Evolutionary conservation across 1,140 invertebrate genomes (phyloP), one percentile per base, ranked within the genome.

Genomic region (Melitaea cinxia): DNA sequence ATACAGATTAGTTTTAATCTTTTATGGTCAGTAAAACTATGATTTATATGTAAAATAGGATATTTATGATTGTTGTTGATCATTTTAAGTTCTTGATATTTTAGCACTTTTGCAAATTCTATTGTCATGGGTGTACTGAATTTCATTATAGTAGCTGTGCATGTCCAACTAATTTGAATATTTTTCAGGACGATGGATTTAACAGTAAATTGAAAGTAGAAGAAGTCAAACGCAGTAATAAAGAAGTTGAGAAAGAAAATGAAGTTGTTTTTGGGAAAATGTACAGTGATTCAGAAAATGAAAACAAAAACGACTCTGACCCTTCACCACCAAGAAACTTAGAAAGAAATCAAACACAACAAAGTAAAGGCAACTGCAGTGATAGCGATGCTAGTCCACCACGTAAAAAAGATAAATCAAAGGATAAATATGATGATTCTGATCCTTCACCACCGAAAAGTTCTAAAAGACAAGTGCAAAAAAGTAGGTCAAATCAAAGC

Each of bases 281-380:
- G 88, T 90, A 89, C 65, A 90, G 88, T 64, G 88, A 90, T 58
- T 89, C 88, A 0, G 88, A 90, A 63, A 85, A 90, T 71, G 84
- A 88, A 62, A 77, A 83, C 50, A 76, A 82, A n/a, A 73, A 78
- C 72, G 82, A 88, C 61, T 87, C 79, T 3, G 87, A 91, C 37
- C 14, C 60, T 12, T 84, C 83, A 24, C 80, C 83, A 6, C 76
- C 75, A 12, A 69, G 77, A 72, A 55, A 58, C 37, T 47, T 19
- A 3, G 24, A 55, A 23, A 68, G 72, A 55, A 56, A 76, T 7
- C 74, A 72, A 12, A 17, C 15, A 4, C 60, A 67, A 61, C 30
- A 58, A 61, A 61, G 53, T 24, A 75, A 70, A 30, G 75, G 65
- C 42, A 50, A 71, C 3, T 45, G 72, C 26, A 72, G 71, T 42